phyloP scores from a whole-genome alignment of 2,113 vertebrate species.

The Xyliphius kryptos region DNA sequence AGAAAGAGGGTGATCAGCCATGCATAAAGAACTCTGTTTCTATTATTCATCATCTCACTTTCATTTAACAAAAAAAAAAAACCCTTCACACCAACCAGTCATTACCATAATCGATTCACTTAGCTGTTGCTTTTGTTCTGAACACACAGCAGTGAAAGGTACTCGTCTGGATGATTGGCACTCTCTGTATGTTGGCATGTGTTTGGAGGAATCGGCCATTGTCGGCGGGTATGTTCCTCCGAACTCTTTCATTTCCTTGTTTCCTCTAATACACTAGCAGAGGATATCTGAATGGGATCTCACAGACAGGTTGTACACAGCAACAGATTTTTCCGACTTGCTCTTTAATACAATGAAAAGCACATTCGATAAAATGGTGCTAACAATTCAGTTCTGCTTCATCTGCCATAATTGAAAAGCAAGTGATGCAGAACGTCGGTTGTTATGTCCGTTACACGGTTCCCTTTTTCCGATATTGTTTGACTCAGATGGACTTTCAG shows the following conservation, averaged over 20 bases:
- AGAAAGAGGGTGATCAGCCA: conserved; percentile 20
- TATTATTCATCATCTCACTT: conserved; percentile 41
- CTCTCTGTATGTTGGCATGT: conserved; percentile 24
- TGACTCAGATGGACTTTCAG: conserved; percentile 61
- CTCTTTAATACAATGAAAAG: conserved; percentile 75
- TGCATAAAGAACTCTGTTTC: conserved; percentile 32
- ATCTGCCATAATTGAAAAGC: conserved; percentile 87
- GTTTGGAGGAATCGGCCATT: conserved; percentile 32
- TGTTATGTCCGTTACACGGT: conserved; percentile 54
- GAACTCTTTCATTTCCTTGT: conserved; percentile 47
- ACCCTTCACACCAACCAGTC: conserved; percentile 60
- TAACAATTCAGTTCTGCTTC: conserved; percentile 84
- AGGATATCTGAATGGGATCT: conserved; percentile 63
- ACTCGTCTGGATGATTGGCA: conserved; percentile 47
- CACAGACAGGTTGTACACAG: conserved; percentile 74
- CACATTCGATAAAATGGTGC: conserved; percentile 84
- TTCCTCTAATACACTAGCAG: conserved; percentile 52
- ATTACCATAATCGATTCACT: conserved; percentile 74
- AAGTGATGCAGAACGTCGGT: conserved; percentile 81
- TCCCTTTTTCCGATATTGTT: conserved; percentile 63
- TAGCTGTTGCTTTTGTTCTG: conserved; percentile 65
- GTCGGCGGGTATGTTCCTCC: too few species aligned
- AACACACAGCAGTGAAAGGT: conserved; percentile 40
- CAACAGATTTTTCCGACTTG: conserved; percentile 64
- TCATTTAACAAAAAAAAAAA: conserved; percentile 54